These are phyloP conservation scores for Heptascelio sp. DNA, from an alignment of 2,888 invertebrate species.

Conservation along the genomic window DNA sequence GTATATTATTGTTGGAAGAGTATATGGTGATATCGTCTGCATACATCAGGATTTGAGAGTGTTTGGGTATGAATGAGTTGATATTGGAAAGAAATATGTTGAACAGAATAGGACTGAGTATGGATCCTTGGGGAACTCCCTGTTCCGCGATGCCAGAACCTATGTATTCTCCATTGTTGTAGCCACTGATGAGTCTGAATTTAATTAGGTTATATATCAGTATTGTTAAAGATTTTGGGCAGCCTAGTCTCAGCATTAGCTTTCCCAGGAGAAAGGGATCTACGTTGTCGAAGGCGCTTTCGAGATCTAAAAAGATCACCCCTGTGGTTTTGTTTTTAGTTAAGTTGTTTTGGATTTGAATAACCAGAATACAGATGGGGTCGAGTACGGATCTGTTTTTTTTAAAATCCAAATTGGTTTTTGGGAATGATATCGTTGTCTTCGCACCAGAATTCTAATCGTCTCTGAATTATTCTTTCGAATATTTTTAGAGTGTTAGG, in stretches of 20 bases:
- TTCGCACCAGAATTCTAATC: constrained; percentile 21
- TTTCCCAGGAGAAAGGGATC: background rate
- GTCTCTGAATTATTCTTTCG: constrained; percentile 23
- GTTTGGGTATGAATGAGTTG: background rate
- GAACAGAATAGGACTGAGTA: background rate
- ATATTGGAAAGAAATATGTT: background rate
- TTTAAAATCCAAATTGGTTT: constrained; percentile 37
- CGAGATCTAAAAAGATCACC: background rate
- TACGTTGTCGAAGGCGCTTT: constrained; percentile 5
- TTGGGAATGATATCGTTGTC: background rate
- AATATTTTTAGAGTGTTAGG: constrained; percentile 8
- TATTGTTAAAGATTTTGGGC: background rate
- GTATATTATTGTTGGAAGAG: background rate
- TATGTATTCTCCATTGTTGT: background rate
- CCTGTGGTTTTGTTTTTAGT: no score
- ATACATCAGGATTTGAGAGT: background rate
- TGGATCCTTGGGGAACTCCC: constrained; percentile 10
- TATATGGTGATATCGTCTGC: constrained; percentile 18
- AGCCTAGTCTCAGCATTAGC: background rate
- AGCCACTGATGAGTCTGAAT: background rate
- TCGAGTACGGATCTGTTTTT: constrained; percentile 4
- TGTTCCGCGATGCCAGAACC: no score
- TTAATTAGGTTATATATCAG: constrained; percentile 18
- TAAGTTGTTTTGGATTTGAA: no score
- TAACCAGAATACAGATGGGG: no score